Base-by-base conservation (phyloP, 2,888 invertebrate species). In the Congeria kusceri region DNA sequence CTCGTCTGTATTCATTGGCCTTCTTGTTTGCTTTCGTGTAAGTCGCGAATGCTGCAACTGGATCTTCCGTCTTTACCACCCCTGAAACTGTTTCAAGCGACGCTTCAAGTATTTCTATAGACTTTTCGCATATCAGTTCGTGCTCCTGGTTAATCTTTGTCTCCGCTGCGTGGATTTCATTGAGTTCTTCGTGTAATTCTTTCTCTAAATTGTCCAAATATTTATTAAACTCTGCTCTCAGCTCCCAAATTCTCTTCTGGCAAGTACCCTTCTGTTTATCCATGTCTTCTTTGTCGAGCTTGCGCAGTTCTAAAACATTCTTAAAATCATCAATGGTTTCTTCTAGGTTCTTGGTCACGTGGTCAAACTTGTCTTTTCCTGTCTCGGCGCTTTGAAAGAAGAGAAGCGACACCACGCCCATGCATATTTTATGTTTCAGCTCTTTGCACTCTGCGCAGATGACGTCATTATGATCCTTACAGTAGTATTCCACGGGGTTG, bases 361-460 rank as follows among this genome's bases (percentile, higher is more conserved):
- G 62, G 27, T 76, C 73, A 27, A 76, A 39, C 23, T 80, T 72
- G 4, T 72, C 61, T 4, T 61, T 65, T 25, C 76, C 73, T 18
- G 72, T 65, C 29, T 80, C 80, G n/a, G 68, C 73, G 28, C 70
- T 73, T n/a, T 56, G 53, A n/a, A 65, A 76, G 20, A 80, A 49
- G 11, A 69, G 66, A 27, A 80, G 47, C 0, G 80, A 63, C 20
- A 77, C 63, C 1, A 80, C 76, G 29, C 65, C 44, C 4, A 57
- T 32, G 65, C 80, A 80, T 25, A 69, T 72, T 23, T 59, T 53
- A 25, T 80, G 80, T 53, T 66, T 76, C 1, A 61, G 23, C 1
- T 80, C 80, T 68, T 77, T 76, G 53, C 80, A 80, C 1, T 69
- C 68, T 25, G 44, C 58, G 44, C 80, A 80, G 20, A 80, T 73